A percentile compares a stretch with the other conserved stretches of the same genome.
These are phyloP conservation scores for Nomia melanderi DNA, from an alignment of 1,140 invertebrate genomes.

Conservation along the genomic window DNA sequence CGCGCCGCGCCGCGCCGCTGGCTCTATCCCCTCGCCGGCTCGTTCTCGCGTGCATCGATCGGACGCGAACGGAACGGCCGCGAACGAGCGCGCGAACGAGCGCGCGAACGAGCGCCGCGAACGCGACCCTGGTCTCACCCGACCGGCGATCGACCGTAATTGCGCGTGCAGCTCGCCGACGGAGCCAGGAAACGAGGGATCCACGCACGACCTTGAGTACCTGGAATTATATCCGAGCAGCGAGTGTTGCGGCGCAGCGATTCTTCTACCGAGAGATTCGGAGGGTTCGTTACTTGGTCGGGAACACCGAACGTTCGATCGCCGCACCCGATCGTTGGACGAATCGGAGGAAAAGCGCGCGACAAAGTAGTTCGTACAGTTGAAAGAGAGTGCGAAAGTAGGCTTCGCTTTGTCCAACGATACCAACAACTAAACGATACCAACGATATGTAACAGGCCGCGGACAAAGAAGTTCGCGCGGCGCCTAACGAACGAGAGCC, in stretches of 20 bases:
- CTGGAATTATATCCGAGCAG: neutral
- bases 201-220: neutral
- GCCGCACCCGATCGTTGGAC: too few species aligned
- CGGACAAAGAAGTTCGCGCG: conserved; percentile 8
- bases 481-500: neutral
- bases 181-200: neutral
- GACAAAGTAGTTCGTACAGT: too few species aligned
- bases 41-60: neutral
- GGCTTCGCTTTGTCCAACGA: too few species aligned
- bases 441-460: neutral
- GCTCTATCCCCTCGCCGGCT: neutral
- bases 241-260: neutral
- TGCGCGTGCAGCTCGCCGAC: neutral
- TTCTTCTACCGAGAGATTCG: too few species aligned
- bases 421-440: too few species aligned
- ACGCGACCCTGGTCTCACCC: neutral
- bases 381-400: too few species aligned
- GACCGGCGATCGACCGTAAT: neutral
- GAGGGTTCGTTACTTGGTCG: too few species aligned
- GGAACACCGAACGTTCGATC: too few species aligned
- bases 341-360: too few species aligned
- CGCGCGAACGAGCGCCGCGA: neutral
- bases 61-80: too few species aligned
- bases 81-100: neutral
- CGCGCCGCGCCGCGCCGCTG: too few species aligned